Evolutionary conservation across 2,797 vertebrate species (phyloP).

Genomic region (Squalus acanthias): DNA sequence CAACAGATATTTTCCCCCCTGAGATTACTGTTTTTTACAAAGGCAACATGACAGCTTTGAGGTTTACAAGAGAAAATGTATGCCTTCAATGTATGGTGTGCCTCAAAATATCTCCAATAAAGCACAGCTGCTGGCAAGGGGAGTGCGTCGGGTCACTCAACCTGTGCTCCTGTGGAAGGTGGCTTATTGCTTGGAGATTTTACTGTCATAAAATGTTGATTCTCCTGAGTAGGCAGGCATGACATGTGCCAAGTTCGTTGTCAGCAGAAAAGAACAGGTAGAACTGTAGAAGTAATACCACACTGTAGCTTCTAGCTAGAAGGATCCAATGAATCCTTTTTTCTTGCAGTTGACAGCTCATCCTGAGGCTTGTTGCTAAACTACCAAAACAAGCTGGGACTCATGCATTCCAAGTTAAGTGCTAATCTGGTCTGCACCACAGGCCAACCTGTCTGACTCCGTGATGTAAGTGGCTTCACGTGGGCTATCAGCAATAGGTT

Average conservation of each 20-base stretch:
- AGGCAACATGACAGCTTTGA: neutral
- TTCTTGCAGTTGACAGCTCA: neutral
- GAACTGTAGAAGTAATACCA: neutral
- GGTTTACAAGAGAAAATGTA: neutral
- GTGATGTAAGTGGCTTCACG: slow-evolving; percentile 9
- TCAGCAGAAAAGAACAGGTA: neutral
- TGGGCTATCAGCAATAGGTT: slow-evolving; percentile 1
- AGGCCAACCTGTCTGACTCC: slow-evolving; percentile 22
- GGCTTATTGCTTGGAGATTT: neutral
- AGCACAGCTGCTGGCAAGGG: neutral
- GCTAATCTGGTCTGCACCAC: slow-evolving; percentile 21
- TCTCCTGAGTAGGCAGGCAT: neutral
- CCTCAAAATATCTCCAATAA: neutral
- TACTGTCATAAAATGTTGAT: neutral
- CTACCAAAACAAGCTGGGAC: neutral
- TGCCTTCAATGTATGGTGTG: neutral
- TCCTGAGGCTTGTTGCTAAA: slow-evolving; percentile 8
- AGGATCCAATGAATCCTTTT: neutral
- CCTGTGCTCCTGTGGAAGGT: neutral
- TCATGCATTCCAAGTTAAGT: slow-evolving; percentile 15
- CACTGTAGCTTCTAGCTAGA: neutral
- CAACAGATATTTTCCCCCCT: neutral
- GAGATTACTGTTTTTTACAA: neutral
- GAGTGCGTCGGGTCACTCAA: neutral
- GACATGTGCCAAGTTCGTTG: neutral